Evolutionary conservation across 2,113 vertebrate genomes (phyloP), one percentile per base, ranked within the genome.

Genomic region (Esox niger): DNA sequence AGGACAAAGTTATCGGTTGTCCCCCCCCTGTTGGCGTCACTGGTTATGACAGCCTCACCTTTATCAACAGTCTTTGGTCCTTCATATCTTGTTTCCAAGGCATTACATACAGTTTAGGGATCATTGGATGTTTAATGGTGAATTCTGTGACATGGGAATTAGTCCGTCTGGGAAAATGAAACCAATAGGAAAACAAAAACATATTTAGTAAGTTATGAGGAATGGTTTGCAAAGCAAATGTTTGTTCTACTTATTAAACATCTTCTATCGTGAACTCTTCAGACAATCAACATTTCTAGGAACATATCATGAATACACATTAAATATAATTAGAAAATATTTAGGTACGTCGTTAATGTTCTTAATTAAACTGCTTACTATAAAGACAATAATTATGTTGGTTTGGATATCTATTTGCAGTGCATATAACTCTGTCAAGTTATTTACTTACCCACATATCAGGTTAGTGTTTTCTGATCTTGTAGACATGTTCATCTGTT

Each of bases 31-130:
- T n/a, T n/a, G n/a, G n/a, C n/a, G n/a, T n/a, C n/a, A n/a, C n/a
- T n/a, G n/a, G n/a, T 6, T 25, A 56, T n/a, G 17, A 33, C 13
- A 15, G 72, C 66, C 68, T 72, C 88, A 93, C 91, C 83, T 90
- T 83, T 65, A 91, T 74, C 65, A 86, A 82, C 4, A 92, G 67
- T 17, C 70, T 86, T 64, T 79, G 89, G 84, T 91, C 91, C 62
- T 82, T 58, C 79, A 75, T 90, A 67, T 81, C 88, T 75, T 92
- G 83, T 82, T 88, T 93, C 88, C 88, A 93, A 27, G 88, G 86
- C 90, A 93, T 91, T 66, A 88, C 78, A 4, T 89, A 91, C 32
- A 46, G 69, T 46, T 60, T 73, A 54, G 89, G 75, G 9, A 94
- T 88, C 74, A 91, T 82, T 68, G 86, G 85, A 72, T 68, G 64